Evolutionary conservation across 1,140 invertebrate species (phyloP), one percentile per base, ranked within the genome.

Genomic region (Bemisia tabaci): DNA sequence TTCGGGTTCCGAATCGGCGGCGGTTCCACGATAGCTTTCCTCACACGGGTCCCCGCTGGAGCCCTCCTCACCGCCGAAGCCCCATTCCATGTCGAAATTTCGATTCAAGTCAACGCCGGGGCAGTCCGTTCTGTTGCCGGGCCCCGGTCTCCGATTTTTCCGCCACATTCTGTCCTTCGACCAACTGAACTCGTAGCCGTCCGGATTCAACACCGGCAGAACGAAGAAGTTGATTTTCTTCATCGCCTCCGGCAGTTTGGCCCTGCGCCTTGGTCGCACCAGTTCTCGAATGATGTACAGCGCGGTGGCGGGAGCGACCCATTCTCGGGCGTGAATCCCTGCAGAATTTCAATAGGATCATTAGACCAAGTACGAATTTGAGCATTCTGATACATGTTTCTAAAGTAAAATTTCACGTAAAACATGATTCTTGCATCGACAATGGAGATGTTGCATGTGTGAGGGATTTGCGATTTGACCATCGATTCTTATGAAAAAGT

Each of bases 1-100:
- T 78, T 95, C 92, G 0, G 87, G 86, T 75, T 95, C 92, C 0
- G 91, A 94, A 73, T 94, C 94, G 0, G 90, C 81, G 12, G 81
- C 78, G 0, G 84, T 80, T 0, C 93, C 92, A 0, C 85, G 83
- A 73, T 85, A 96, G n/a, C n/a, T n/a, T n/a, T n/a, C n/a, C n/a
- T n/a, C n/a, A n/a, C n/a, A n/a, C n/a, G n/a, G n/a, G 65, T 85
- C 88, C 23, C 93, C 88, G 22, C 83, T 82, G 71, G 92, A 95
- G 0, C 91, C 91, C 83, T 79, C 85, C 86, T 89, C n/a, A n/a
- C n/a, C n/a, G n/a, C n/a, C n/a, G n/a, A n/a, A n/a, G 27, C 87
- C 88, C n/a, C n/a, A n/a, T 25, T 82, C 76, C 68, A 83, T 85
- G 5, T 82, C 82, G 71, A 86, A 89, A 70, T 89, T 89, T 59